Conservation (phyloP, 92 coral and sea anemone genomes). For the Phenganax marumi region DNA sequence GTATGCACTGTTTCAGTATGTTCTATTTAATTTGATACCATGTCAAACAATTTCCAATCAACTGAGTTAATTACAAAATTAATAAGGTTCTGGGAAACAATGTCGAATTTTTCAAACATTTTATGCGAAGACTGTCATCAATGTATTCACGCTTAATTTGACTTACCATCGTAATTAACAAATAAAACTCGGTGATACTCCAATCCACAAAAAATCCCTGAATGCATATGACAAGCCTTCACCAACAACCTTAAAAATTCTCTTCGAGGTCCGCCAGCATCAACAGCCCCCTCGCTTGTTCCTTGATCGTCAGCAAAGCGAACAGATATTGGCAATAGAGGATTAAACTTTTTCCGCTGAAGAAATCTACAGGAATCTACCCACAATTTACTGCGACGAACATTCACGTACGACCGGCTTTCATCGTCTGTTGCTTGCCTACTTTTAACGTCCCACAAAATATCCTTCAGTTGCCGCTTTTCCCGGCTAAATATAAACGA, state of each 20-base stretch:
- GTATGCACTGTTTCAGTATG: too few species aligned
- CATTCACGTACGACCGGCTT: background rate
- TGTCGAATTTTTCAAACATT: too few species aligned
- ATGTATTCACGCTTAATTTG: background rate
- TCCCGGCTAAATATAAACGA: background rate
- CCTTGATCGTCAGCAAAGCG: constrained; percentile 54
- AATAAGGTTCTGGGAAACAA: too few species aligned
- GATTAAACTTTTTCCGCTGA: constrained; percentile 45
- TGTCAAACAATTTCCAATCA: too few species aligned
- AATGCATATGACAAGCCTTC: constrained; percentile 52
- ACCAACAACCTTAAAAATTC: constrained; percentile 52
- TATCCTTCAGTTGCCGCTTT: background rate
- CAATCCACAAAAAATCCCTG: constrained; percentile 48
- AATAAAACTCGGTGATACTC: constrained; percentile 33
- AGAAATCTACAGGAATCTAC: constrained; percentile 41
- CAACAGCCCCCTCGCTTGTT: constrained; percentile 57
- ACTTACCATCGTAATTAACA: constrained; percentile 44
- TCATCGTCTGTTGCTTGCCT: constrained; percentile 4
- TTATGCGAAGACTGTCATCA: too few species aligned
- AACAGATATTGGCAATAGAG: constrained; percentile 38
- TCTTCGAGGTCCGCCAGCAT: constrained; percentile 56
- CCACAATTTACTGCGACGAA: constrained; percentile 40
- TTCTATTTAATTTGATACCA: too few species aligned
- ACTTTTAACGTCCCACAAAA: background rate
- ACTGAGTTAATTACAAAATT: background rate